Evolutionary conservation across 1,140 invertebrate species (phyloP), one percentile per base, ranked within the genome.

Genomic region (Ylistrum balloti): DNA sequence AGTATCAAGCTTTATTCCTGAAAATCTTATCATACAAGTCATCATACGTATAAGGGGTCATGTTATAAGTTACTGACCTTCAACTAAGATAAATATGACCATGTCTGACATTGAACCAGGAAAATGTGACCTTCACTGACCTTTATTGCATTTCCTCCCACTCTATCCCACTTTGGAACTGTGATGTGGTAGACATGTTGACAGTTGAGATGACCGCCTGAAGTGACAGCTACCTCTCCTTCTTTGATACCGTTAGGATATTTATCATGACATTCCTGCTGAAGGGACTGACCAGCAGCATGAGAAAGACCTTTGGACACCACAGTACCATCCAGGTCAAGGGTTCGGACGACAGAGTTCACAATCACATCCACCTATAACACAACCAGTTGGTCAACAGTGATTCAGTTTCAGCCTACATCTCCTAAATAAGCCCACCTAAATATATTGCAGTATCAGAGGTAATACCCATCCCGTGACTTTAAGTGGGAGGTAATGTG

Each of bases 111-210:
- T 38, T 38, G 35, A 13, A 38, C 35, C 35, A 38, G 35, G 35
- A 7, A 11, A 74, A 74, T 28, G 5, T 28, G 56, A 74, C 56
- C n/a, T 74, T 74, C 1, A 74, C 56, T 28, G 22, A 74, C 56
- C 56, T 74, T 74, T 5, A 74, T n/a, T 28, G 56, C 56, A 28
- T 74, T 74, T 74, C 56, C 56, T 74, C 9, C 22, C 28, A 1
- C 56, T 11, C 56, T n/a, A n/a, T 74, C 56, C 56, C 56, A 74
- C n/a, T 74, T 74, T 28, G 56, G 56, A 5, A 74, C 13, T n/a
- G 56, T 74, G 22, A 74, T n/a, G n/a, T 74, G 56, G n/a, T 74
- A 74, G n/a, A 74, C n/a, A 28, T 28, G 56, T n/a, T 74, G n/a
- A 74, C 56, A 74, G 56, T 74, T 74, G 56, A 74, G 56, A 3